Percentiles rank a stretch among this genome's conserved stretches.
phyloP scores from a whole-genome alignment of 2,888 invertebrate species.

The Timema podura region DNA sequence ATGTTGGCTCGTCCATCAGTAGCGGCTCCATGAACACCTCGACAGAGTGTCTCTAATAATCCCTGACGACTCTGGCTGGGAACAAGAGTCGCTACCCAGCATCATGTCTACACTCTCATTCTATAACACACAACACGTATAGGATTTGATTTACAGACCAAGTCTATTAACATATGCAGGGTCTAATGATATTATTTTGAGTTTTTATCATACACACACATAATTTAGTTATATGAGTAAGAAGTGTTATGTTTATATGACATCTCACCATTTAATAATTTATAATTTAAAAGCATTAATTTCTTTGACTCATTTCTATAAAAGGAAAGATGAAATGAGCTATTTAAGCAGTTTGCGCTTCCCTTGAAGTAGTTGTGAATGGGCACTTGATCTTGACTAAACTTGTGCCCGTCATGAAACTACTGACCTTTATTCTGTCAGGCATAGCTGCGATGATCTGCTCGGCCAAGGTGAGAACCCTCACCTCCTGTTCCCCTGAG shows the following conservation, averaged over 20 bases:
- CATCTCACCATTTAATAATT: too few relatives aligned
- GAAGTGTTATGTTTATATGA: too few relatives aligned
- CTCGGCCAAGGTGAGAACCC: conserved; percentile 89
- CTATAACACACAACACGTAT: too few relatives aligned
- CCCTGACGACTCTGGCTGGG: conserved; percentile 49
- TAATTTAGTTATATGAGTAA: too few relatives aligned
- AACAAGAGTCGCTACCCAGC: conserved; percentile 50
- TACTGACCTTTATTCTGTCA: conserved; percentile 86
- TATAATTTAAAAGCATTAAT: too few relatives aligned
- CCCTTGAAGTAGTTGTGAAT: too few relatives aligned
- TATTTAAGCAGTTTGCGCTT: too few relatives aligned
- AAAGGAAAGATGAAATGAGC: too few relatives aligned
- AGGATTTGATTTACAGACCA: background rate
- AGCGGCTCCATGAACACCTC: conserved; percentile 72
- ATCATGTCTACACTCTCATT: conserved; percentile 61
- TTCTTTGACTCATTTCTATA: too few relatives aligned
- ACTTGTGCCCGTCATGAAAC: background rate
- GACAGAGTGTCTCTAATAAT: conserved; percentile 50
- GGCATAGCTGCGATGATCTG: conserved; percentile 99
- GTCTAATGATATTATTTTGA: too few relatives aligned
- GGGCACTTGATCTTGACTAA: too few relatives aligned
- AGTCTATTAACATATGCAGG: background rate
- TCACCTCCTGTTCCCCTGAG: conserved; percentile 88
- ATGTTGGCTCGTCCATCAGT: conserved; percentile 61
- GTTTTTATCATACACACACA: too few relatives aligned